These are phyloP conservation scores for Varroa destructor DNA, from an alignment of 1,140 invertebrate species.

Conservation along the genomic window DNA sequence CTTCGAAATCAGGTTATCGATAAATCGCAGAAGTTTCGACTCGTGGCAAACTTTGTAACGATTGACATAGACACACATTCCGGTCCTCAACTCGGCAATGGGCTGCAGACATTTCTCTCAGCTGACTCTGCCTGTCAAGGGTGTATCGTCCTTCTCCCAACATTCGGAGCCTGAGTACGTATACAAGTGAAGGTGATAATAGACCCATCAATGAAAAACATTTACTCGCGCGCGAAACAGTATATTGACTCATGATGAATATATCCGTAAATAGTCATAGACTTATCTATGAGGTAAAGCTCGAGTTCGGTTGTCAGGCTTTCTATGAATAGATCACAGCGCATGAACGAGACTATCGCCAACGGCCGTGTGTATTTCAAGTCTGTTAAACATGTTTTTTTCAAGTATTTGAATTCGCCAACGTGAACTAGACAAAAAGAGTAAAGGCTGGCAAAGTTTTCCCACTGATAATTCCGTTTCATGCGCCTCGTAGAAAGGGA, in stretches of 20 bases:
- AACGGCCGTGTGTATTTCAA: too few species aligned
- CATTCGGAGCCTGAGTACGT: conserved; percentile 61
- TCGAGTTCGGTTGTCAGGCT: conserved; percentile 74
- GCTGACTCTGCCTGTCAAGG: conserved; percentile 36
- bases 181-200: conserved; percentile 60
- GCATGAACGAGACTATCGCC: too few species aligned
- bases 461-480: too few species aligned
- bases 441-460: too few species aligned
- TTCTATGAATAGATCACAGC: conserved; percentile 52
- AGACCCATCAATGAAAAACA: conserved; percentile 52
- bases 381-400: too few species aligned
- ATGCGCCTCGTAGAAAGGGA: too few species aligned
- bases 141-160: conserved; percentile 80
- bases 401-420: too few species aligned
- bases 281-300: conserved; percentile 63
- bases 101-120: conserved; percentile 51
- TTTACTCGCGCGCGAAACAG: conserved; percentile 38
- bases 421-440: too few species aligned
- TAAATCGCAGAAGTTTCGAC: conserved; percentile 30
- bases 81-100: conserved; percentile 37
- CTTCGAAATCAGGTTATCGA: conserved; percentile 40
- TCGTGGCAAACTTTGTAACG: conserved; percentile 40
- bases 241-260: conserved; percentile 81
- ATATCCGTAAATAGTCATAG: conserved; percentile 53
- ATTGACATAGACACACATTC: conserved; percentile 42